Base-by-base conservation (phyloP, 2,797 vertebrate species). In the Gadopsis marmoratus region DNA sequence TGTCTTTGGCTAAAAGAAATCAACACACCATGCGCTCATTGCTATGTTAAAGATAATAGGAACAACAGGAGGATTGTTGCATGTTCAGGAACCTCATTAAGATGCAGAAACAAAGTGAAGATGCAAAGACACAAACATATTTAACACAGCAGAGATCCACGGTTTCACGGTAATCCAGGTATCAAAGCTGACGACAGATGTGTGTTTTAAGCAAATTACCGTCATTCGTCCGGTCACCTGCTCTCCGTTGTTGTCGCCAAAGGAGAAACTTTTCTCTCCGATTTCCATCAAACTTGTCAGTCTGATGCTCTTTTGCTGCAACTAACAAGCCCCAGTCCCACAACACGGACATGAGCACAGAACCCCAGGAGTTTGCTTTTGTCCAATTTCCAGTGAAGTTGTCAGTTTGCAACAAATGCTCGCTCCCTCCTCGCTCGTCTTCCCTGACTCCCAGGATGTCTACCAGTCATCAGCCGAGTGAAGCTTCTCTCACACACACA, bases 371-470 rank as follows among this genome's bases (percentile, higher is more conserved):
- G 69, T 82, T 81, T 55, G 26, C 65, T 74, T 81, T 83, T 61
- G 76, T 76, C 71, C 13, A 68, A 74, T 80, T 85, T 86, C 72
- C 48, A 37, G 51, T 56, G 43, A 81, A 84, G 69, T 74, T 86
- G 80, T 88, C 86, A 78, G 61, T 83, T 70, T 58, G 67, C 53
- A 82, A 80, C 54, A 89, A 89, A 87, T 58, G 66, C 76, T 31
- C 69, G 51, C 64, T 21, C 76, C 71, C 35, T 74, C 63, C 74
- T 71, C 61, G 29, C 72, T 58, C 45, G 31, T 63, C 19, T 43
- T 68, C 50, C 59, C 60, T 79, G 16, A 5, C 74, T 86, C 70
- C 69, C 37, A 50, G 71, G 48, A 67, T 65, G 68, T 65, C 64
- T 70, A 35, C 53, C 43, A 66, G 45, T 70, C 67, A 69, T 71